Evolutionary conservation across 1,140 invertebrate genomes (phyloP).

Genomic region (Panagrolaimus sp.): DNA sequence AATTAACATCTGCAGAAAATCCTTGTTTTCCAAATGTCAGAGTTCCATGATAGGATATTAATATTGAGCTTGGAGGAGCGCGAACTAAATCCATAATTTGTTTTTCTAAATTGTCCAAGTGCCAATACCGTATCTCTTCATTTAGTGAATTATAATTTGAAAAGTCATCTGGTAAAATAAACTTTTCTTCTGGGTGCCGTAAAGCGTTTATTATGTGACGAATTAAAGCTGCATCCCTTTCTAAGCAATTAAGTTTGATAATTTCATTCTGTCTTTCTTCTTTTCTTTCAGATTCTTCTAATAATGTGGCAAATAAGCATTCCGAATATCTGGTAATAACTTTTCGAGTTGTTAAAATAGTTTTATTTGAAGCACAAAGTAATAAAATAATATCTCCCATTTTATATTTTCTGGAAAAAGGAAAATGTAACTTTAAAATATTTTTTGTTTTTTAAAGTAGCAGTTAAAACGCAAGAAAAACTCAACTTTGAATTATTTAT

Average conservation of each 20-base stretch:
- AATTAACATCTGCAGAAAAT: constrained; percentile 76
- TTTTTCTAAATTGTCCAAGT: constrained; percentile 32
- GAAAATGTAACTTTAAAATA: too few species aligned
- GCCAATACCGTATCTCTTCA: constrained; percentile 44
- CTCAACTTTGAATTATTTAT: too few species aligned
- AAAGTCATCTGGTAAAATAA: constrained; percentile 47
- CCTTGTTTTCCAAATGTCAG: constrained; percentile 95
- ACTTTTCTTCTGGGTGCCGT: constrained; percentile 12
- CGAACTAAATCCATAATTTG: constrained; percentile 65
- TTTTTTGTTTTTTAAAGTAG: too few species aligned
- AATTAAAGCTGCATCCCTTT: not conserved
- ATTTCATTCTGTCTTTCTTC: not conserved
- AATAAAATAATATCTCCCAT: too few species aligned
- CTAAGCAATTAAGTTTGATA: not conserved
- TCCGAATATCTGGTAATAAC: not conserved
- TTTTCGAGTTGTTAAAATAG: not conserved
- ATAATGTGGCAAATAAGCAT: not conserved
- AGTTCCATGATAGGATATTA: constrained; percentile 87
- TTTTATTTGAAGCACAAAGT: not conserved
- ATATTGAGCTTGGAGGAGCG: constrained; percentile 66
- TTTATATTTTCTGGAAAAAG: too few species aligned
- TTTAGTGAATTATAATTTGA: constrained; percentile 44
- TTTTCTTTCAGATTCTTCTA: not conserved
- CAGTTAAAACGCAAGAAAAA: too few species aligned
- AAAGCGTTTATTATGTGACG: constrained; percentile 3